These are phyloP conservation scores for Toxostoma redivivum DNA, from an alignment of 2,113 vertebrate species.

Conservation along the genomic window DNA sequence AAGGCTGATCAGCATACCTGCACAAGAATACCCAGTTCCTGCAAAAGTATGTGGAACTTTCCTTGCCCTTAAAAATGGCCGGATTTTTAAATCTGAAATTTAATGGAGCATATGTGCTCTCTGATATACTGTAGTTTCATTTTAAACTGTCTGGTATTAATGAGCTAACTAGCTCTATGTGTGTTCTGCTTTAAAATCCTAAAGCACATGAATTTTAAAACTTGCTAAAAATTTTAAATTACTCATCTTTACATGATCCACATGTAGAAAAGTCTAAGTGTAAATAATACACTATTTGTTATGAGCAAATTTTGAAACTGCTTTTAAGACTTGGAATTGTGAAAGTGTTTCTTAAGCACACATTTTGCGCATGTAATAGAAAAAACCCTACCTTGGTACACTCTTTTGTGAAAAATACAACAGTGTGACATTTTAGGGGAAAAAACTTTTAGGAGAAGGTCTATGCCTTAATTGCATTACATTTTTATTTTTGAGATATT, in stretches of 20 bases:
- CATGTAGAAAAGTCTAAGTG: not conserved
- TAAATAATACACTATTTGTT: not conserved
- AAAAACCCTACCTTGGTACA: not conserved
- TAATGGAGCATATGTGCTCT: slow-evolving; percentile 5
- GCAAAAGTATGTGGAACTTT: slow-evolving; percentile 42
- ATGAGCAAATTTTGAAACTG: not conserved
- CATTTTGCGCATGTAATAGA: not conserved
- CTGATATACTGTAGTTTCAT: slow-evolving; percentile 46
- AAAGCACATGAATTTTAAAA: slow-evolving; percentile 29
- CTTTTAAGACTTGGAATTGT: not conserved
- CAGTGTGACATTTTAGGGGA: not conserved
- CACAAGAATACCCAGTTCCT: slow-evolving; percentile 27
- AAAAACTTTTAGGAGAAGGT: not conserved
- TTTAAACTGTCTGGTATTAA: slow-evolving; percentile 50
- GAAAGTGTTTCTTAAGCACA: not conserved
- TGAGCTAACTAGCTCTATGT: slow-evolving; percentile 4
- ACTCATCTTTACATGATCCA: slow-evolving; percentile 3
- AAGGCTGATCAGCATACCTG: slow-evolving; percentile 27
- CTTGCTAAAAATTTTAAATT: slow-evolving; percentile 26
- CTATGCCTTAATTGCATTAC: not conserved
- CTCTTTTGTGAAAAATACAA: not conserved
- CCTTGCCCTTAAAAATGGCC: slow-evolving; percentile 23
- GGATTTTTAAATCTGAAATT: slow-evolving; percentile 32
- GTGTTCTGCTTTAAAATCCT: slow-evolving; percentile 18
- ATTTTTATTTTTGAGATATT: slow-evolving; percentile 32